phyloP scores from a whole-genome alignment of 2,113 vertebrate genomes.

The Saguinus imperator region DNA sequence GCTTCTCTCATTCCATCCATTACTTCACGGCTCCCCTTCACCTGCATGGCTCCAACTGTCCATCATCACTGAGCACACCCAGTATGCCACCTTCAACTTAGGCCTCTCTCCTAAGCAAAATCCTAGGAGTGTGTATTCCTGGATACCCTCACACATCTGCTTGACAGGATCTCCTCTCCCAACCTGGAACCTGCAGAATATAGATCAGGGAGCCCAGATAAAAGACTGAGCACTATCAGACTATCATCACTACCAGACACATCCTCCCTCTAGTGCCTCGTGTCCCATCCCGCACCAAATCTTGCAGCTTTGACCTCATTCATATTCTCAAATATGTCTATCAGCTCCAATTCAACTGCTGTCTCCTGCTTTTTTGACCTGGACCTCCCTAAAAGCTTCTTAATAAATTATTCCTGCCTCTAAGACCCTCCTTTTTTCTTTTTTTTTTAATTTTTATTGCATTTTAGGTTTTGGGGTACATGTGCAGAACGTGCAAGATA shows the following conservation, averaged over 20 bases:
- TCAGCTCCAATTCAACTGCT: neutral
- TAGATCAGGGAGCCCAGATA: neutral
- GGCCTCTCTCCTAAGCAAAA: neutral
- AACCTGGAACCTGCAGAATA: fast-evolving
- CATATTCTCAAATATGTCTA: neutral
- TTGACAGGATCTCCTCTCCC: neutral
- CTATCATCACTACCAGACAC: neutral
- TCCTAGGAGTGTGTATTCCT: too few species aligned
- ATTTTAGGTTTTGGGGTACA: too few species aligned
- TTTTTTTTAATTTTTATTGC: neutral
- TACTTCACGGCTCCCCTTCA: too few species aligned
- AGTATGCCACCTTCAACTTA: neutral
- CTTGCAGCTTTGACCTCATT: neutral
- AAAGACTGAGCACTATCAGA: neutral
- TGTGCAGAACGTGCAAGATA: too few species aligned
- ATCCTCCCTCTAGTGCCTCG: neutral
- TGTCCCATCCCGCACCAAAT: fast-evolving
- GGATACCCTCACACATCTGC: neutral
- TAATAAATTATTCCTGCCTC: neutral
- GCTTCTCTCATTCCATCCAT: neutral
- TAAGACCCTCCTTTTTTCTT: neutral
- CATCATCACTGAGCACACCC: neutral
- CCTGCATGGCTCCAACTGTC: neutral
- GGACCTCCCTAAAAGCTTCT: neutral
- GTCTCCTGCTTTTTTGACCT: neutral